These are phyloP conservation scores for Gallinago nigripennis DNA, from an alignment of 2,797 vertebrate genomes.

Conservation along the genomic window DNA sequence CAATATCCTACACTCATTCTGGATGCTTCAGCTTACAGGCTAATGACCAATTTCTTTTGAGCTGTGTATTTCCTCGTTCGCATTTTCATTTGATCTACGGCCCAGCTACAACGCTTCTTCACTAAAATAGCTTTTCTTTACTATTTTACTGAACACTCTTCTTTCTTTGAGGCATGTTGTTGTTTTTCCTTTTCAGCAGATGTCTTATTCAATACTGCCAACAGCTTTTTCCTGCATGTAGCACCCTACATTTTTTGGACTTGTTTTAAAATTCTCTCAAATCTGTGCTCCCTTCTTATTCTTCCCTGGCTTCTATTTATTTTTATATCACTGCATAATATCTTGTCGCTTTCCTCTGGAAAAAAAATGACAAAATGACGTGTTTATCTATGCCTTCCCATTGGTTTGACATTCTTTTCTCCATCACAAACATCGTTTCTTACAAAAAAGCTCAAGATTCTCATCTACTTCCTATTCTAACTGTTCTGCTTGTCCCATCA, in stretches of 20 bases:
- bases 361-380: neutral
- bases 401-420: constrained; percentile 30
- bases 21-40: neutral
- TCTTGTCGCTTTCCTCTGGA: neutral
- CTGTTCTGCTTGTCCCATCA: neutral
- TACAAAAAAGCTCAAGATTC: neutral
- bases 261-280: constrained; percentile 52
- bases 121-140: constrained; percentile 17
- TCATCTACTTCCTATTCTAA: neutral
- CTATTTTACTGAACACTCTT: neutral
- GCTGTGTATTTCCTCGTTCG: neutral
- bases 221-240: neutral
- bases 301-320: constrained; percentile 21
- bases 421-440: neutral
- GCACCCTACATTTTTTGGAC: neutral
- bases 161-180: neutral
- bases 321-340: constrained; percentile 36
- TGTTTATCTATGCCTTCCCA: neutral
- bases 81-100: neutral
- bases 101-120: neutral
- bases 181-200: neutral
- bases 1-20: neutral
- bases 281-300: constrained; percentile 8
- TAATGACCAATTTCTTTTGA: constrained; percentile 15
- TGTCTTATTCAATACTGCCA: neutral